Conservation (phyloP, 2,888 invertebrate species). For the Merodon equestris region DNA sequence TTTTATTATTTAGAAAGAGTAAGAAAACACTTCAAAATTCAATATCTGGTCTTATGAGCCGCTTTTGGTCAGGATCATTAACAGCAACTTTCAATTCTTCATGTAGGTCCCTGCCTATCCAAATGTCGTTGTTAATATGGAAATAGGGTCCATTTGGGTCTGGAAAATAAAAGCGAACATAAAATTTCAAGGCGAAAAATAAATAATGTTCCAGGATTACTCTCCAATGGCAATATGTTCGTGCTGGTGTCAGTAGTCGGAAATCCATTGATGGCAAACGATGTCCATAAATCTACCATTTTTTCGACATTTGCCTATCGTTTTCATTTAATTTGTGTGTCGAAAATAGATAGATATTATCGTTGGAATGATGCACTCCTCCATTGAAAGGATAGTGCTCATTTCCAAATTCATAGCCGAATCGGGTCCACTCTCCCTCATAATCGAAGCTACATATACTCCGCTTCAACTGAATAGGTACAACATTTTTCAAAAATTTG, state of each 20-base stretch:
- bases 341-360: slow-evolving; percentile 82
- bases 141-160: slow-evolving; percentile 77
- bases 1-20: not conserved
- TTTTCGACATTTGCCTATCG: slow-evolving; percentile 78
- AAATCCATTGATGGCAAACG: slow-evolving; percentile 76
- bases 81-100: slow-evolving; percentile 73
- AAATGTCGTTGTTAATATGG: slow-evolving; percentile 72
- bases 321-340: slow-evolving; percentile 74
- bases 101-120: slow-evolving; percentile 71
- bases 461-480: too few relatives aligned
- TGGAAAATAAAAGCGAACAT: slow-evolving; percentile 28
- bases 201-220: slow-evolving; percentile 55
- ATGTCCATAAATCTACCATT: slow-evolving; percentile 79
- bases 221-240: slow-evolving; percentile 65
- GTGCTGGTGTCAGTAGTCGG: slow-evolving; percentile 69
- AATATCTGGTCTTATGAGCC: slow-evolving; percentile 70
- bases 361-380: slow-evolving; percentile 82
- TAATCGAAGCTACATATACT: slow-evolving; percentile 80
- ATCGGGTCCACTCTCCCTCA: slow-evolving; percentile 77
- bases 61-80: slow-evolving; percentile 73
- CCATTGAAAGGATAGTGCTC: slow-evolving; percentile 79
- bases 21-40: slow-evolving; percentile 69
- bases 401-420: slow-evolving; percentile 78
- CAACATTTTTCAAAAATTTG: too few relatives aligned
- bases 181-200: not conserved